Conservation (phyloP, 2,113 vertebrate species). For the Chlorodrepanis virens region DNA sequence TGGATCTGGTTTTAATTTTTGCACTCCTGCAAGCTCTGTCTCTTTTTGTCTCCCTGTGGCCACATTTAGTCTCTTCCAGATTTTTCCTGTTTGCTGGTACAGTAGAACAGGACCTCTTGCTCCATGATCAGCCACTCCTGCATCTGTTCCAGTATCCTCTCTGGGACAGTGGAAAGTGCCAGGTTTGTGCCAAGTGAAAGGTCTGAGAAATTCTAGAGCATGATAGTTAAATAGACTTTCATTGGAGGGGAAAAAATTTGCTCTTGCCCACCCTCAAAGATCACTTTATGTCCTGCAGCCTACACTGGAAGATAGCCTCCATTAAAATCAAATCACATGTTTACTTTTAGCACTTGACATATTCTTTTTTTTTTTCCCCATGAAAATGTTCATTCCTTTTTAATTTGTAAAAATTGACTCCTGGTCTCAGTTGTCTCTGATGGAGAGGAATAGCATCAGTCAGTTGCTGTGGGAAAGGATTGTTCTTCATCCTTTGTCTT, state of each 20-base stretch:
- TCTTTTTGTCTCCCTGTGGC: not conserved
- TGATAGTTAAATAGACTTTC: not conserved
- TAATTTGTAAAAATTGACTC: not conserved
- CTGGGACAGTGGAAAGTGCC: not conserved
- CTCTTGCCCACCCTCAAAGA: not conserved
- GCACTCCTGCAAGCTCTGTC: not conserved
- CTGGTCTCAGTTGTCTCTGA: not conserved
- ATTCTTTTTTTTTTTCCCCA: not conserved
- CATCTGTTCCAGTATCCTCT: not conserved
- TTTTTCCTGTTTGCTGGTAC: not conserved
- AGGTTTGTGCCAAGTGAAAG: not conserved
- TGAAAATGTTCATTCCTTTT: not conserved
- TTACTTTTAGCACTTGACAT: not conserved
- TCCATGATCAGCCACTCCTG: not conserved
- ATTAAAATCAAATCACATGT: not conserved
- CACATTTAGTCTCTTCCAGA: not conserved
- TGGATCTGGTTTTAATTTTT: not conserved
- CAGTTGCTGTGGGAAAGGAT: not conserved
- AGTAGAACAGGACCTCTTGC: not conserved
- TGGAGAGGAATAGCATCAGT: not conserved
- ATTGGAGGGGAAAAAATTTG: not conserved
- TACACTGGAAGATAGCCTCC: not conserved
- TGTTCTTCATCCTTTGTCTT: not conserved
- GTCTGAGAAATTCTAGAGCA: not conserved
- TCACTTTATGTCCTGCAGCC: not conserved